Evolutionary conservation across 2,797 vertebrate species (phyloP), one percentile per base, ranked within the genome.

Genomic region (Pangasius sanitwongsei): DNA sequence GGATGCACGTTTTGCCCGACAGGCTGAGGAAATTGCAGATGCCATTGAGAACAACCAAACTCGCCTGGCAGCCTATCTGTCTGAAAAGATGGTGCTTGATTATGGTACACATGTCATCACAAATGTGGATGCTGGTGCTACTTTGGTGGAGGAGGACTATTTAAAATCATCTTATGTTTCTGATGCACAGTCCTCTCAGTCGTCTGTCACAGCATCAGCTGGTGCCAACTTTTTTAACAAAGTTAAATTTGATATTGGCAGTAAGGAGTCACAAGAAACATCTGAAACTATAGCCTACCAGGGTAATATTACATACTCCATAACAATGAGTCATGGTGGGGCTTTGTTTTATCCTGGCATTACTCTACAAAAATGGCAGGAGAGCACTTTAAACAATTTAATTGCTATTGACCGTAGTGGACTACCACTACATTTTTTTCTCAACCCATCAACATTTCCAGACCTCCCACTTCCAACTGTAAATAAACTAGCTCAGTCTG

Each of bases 21-120:
- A 97, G 91, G 95, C 94, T 74, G 86, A 95, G 88, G 94, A 94
- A 1, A 97, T 99, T 0, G 96, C 96, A 1, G 95, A 96, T 25
- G 94, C 96, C 31, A 93, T 98, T 69, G 97, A 97, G 89, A 98
- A 97, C 94, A 98, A 99, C 91, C 97, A 98, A 94, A 98, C 97
- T 0, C 95, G 90, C 44, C 96, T 94, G 65, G 96, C 96, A 2
- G 92, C 95, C 2, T 98, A 97, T 83, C 95, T 98, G 81, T 96
- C 98, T 0, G 97, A 99, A 91, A 94, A 93, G 92, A 95, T 99
- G 93, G 96, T 99, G 53, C 92, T 98, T 86, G 96, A 98, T 90
- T 98, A 97, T 0, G 97, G 98, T 57, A 98, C 97, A 37, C 98
- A 99, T 0, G 91, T 97, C 9, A 92, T 98, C 90, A 98, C 97